Base-by-base conservation (phyloP, 2,797 vertebrate species). In the Atherinosoma microstoma region DNA sequence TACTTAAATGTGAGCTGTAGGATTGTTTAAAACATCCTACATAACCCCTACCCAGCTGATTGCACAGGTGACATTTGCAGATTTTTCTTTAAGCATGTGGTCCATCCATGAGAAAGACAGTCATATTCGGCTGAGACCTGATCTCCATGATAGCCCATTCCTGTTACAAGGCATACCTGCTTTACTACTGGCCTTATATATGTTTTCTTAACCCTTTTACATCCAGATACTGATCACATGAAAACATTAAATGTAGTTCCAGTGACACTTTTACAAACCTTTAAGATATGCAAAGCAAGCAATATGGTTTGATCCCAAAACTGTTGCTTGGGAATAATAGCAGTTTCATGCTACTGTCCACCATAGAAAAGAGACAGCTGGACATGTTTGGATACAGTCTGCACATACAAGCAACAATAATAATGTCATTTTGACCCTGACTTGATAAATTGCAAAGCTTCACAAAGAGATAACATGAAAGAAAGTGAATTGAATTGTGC, bases 221-320 rank as follows among this genome's bases (percentile, higher is more conserved):
- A 42, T 62, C 68, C 30, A 42, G 68, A 62, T 32, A 10, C 47
- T 53, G 58, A 54, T 69, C 67, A 36, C 32, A 27, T 49, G 42
- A 36, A 16, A 15, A 47, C 6, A 3, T 24, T 20, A 12, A 29
- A 47, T 65, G 49, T 54, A 24, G 22, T 36, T 60, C 58, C 36
- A 69, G 22, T 38, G 32, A 60, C 22, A 10, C 22, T 40, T 59
- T 11, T 2, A 12, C 10, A 36, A 59, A 38, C 34, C n/a, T 59
- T 7, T 20, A 61, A 3, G 18, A 24, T 22, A 29, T 2, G 15
- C 22, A 24, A 38, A 27, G 59, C 22, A 40, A 40, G 20, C 12
- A 59, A 18, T 36, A 3, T 40, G 34, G 13, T 40, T 20, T n/a
- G 34, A 60, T 38, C 30, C 34, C n/a, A 38, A 20, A 36, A 20